Evolutionary conservation across 2,113 vertebrate genomes (phyloP).

Genomic region (Anolis sagrei): DNA sequence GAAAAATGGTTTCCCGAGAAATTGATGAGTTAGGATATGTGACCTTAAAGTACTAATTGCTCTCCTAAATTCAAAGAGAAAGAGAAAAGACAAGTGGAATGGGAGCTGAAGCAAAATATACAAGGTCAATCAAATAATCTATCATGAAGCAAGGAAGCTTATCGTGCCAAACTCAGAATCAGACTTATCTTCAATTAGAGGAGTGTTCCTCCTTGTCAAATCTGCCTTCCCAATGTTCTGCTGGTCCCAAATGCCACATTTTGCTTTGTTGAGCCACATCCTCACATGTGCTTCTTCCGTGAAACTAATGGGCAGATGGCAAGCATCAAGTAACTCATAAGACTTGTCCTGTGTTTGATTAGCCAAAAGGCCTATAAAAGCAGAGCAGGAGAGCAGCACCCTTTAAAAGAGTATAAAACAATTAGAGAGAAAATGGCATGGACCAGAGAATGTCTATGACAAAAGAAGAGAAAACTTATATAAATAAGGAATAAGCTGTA

Average conservation of each 20-base stretch:
- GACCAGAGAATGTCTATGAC: constrained; percentile 47
- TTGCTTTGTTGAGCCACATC: constrained; percentile 47
- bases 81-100: not conserved
- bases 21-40: not conserved
- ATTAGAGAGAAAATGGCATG: constrained; percentile 38
- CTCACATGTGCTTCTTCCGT: constrained; percentile 31
- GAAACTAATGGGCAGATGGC: constrained; percentile 25
- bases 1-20: not conserved
- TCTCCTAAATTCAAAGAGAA: constrained; percentile 11
- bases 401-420: constrained; percentile 55
- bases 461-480: constrained; percentile 52
- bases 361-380: constrained; percentile 60
- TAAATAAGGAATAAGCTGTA: constrained; percentile 57
- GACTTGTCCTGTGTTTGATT: constrained; percentile 54
- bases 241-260: constrained; percentile 51
- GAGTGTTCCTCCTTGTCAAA: constrained; percentile 13
- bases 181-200: not conserved
- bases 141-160: not conserved
- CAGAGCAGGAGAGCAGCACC: constrained; percentile 56
- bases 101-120: constrained; percentile 2
- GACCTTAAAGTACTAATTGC: constrained; percentile 9
- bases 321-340: constrained; percentile 55
- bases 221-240: constrained; percentile 24
- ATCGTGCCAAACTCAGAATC: not conserved
- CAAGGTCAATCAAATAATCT: not conserved